Conservation (phyloP, 1,140 invertebrate species). For the Teleopsis dalmanni region DNA sequence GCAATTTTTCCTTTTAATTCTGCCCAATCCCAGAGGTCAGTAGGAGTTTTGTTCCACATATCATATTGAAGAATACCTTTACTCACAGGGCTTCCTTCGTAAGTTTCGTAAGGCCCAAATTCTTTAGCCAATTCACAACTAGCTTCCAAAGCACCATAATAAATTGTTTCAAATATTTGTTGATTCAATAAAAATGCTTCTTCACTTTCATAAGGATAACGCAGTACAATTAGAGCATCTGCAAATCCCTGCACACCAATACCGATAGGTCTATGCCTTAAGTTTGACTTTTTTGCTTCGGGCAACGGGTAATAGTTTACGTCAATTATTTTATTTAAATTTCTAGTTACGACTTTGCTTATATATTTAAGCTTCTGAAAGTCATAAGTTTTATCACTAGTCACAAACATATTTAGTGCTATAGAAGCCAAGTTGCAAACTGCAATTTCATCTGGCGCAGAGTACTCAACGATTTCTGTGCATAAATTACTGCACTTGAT, state of each 20-base stretch:
- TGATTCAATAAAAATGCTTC: constrained; percentile 84
- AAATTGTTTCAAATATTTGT: constrained; percentile 97
- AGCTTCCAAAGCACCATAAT: constrained; percentile 93
- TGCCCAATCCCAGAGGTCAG: constrained; percentile 85
- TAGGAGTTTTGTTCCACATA: constrained; percentile 91
- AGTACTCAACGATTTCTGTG: constrained; percentile 96
- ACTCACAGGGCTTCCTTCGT: constrained; percentile 84
- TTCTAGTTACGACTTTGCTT: constrained; percentile 81
- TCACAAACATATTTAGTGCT: constrained; percentile 95
- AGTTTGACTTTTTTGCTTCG: constrained; percentile 83
- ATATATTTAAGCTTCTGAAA: constrained; percentile 84
- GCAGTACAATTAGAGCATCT: constrained; percentile 93
- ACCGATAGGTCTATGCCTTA: constrained; percentile 88
- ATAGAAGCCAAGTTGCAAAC: constrained; percentile 98
- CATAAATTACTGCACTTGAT: constrained; percentile 98
- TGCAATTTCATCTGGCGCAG: constrained; percentile 85
- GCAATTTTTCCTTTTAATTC: constrained; percentile 79
- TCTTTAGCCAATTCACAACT: constrained; percentile 91
- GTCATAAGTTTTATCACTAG: constrained; percentile 71
- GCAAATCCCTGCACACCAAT: constrained; percentile 96
- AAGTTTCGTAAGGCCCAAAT: constrained; percentile 84
- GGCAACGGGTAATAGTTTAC: constrained; percentile 92
- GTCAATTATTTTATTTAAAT: constrained; percentile 97
- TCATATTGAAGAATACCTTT: constrained; percentile 97
- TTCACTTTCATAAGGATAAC: constrained; percentile 82